These are phyloP conservation scores for Palythoa grandiflora DNA, from an alignment of 92 coral and sea anemone species.

Conservation along the genomic window DNA sequence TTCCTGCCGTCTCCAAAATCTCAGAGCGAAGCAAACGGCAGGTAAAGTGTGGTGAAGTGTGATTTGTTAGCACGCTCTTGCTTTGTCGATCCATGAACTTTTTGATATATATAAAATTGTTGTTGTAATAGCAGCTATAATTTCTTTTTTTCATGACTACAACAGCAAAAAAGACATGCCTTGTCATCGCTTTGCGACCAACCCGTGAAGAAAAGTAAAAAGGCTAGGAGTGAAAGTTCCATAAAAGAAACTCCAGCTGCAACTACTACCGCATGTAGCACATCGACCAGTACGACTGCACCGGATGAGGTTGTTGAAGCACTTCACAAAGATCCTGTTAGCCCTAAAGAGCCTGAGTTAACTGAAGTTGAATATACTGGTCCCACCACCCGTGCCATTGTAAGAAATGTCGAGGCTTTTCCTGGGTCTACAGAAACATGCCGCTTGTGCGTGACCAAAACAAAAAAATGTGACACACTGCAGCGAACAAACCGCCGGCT, in stretches of 20 bases:
- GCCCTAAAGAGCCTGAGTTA: conserved; percentile 1
- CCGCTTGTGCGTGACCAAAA: conserved; percentile 4
- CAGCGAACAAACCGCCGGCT: neutral
- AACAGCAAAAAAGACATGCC: conserved; percentile 21
- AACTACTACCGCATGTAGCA: conserved; percentile 2
- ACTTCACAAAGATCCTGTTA: conserved; percentile 20
- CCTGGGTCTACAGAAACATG: conserved; percentile 10
- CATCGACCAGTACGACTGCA: conserved; percentile 19
- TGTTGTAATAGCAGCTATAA: conserved; percentile 2
- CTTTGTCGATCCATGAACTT: conserved; percentile 21
- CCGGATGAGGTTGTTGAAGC: conserved; percentile 16
- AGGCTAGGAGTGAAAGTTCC: neutral
- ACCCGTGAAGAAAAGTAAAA: neutral
- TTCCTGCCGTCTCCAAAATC: conserved; percentile 17
- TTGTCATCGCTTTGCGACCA: neutral
- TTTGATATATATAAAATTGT: conserved; percentile 7
- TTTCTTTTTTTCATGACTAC: neutral
- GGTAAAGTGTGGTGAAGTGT: conserved; percentile 26
- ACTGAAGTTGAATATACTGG: neutral
- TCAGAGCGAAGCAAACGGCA: conserved; percentile 25
- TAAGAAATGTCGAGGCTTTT: conserved; percentile 5
- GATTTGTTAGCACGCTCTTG: conserved; percentile 23
- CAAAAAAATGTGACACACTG: conserved; percentile 3
- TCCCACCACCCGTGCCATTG: neutral
- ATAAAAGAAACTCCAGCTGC: conserved; percentile 10